These are phyloP conservation scores for Chrysocyon brachyurus DNA, from an alignment of 2,797 vertebrate genomes.

Conservation along the genomic window DNA sequence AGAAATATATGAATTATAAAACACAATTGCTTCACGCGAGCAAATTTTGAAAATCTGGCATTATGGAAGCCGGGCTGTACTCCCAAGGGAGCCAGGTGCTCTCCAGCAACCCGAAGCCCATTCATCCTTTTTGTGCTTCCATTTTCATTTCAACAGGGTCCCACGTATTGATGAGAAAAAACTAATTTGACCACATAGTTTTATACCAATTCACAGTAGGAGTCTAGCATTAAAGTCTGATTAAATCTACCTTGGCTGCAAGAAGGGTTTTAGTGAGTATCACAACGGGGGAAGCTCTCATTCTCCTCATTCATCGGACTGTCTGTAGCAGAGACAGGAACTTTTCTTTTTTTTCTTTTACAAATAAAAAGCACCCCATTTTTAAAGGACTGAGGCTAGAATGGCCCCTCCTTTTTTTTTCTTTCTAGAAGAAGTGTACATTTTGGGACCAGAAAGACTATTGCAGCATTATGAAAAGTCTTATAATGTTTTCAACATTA, in stretches of 20 bases:
- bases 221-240: not conserved
- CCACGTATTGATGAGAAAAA: conserved; percentile 47
- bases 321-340: not conserved
- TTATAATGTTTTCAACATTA: conserved; percentile 61
- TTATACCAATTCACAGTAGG: conserved; percentile 73
- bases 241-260: not conserved
- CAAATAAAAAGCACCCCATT: not conserved
- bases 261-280: not conserved
- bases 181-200: conserved; percentile 71
- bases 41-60: not conserved
- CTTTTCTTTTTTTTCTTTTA: not conserved
- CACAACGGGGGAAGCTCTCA: not conserved
- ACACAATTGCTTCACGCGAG: not conserved
- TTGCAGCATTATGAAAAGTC: not conserved
- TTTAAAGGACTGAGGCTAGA: not conserved
- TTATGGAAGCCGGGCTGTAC: not conserved
- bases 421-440: not conserved
- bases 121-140: conserved; percentile 42
- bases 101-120: not conserved
- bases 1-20: not conserved
- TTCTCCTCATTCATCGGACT: not conserved
- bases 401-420: not conserved
- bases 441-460: conserved; percentile 34
- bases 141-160: conserved; percentile 73
- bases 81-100: not conserved